phyloP scores from a whole-genome alignment of 1,140 invertebrate genomes.

The Brachystomella parvula region DNA sequence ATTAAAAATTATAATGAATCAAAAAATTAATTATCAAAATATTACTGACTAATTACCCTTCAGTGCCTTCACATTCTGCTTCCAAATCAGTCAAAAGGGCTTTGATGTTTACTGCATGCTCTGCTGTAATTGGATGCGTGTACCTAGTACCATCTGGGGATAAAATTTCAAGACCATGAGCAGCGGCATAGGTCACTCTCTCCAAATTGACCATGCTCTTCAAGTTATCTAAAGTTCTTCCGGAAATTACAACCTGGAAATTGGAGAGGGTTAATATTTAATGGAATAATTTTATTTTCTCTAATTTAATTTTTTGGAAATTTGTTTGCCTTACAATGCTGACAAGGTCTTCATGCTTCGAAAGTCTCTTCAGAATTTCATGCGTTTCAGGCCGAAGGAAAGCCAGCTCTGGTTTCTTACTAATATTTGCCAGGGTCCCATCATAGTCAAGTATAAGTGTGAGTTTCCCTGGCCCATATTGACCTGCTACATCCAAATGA shows the following conservation, averaged over 20 bases:
- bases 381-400: constrained; percentile 42
- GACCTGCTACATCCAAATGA: constrained; percentile 18
- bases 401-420: constrained; percentile 44
- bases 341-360: constrained; percentile 41
- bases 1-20: too few relatives aligned
- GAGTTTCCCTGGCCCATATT: constrained; percentile 38
- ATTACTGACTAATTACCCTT: too few relatives aligned
- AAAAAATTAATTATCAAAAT: too few relatives aligned
- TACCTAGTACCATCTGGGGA: constrained; percentile 43
- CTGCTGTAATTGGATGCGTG: constrained; percentile 43
- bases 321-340: too few relatives aligned
- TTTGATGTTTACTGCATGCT: constrained; percentile 42
- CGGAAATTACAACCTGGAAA: constrained; percentile 46
- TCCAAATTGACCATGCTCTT: constrained; percentile 43
- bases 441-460: constrained; percentile 46
- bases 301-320: too few relatives aligned
- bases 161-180: constrained; percentile 44
- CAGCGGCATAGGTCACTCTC: constrained; percentile 44
- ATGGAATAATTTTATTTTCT: too few relatives aligned
- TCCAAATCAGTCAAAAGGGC: constrained; percentile 40
- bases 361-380: constrained; percentile 40
- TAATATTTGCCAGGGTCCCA: constrained; percentile 45
- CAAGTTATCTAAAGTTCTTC: constrained; percentile 42
- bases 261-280: too few relatives aligned
- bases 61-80: constrained; percentile 39